A percentile compares a stretch with the other conserved stretches of the same genome.
Conservation (phyloP, 2,113 vertebrate genomes). For the Syrmaticus mikado region DNA sequence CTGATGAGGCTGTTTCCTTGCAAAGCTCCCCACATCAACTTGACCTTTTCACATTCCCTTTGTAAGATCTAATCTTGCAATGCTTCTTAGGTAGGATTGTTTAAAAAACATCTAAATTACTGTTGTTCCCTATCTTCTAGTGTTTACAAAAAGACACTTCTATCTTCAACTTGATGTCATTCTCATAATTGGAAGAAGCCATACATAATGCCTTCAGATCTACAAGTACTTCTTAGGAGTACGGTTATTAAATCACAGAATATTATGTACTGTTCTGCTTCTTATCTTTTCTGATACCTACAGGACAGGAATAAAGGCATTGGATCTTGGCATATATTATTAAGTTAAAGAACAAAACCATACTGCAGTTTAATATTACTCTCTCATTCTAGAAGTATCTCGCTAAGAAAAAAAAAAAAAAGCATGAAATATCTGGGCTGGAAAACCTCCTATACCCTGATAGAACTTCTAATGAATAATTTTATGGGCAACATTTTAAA, state of each 20-base stretch:
- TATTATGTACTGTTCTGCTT: neutral
- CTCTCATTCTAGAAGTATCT: neutral
- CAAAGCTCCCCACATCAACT: constrained; percentile 62
- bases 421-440: neutral
- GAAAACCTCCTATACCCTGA: neutral
- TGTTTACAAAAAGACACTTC: constrained; percentile 66
- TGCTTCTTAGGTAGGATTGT: constrained; percentile 54
- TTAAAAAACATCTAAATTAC: constrained; percentile 73
- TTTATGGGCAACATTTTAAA: neutral
- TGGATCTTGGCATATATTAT: neutral
- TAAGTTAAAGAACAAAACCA: neutral
- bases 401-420: neutral
- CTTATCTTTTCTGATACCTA: neutral
- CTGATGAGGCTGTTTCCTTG: constrained; percentile 32
- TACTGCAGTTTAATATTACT: neutral
- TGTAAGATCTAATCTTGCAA: constrained; percentile 36
- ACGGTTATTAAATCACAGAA: constrained; percentile 36
- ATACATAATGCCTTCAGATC: constrained; percentile 54
- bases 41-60: constrained; percentile 65
- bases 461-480: neutral
- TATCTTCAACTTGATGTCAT: constrained; percentile 48
- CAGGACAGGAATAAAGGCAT: neutral
- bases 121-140: constrained; percentile 60
- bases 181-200: constrained; percentile 59
- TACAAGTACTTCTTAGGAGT: constrained; percentile 52